Base-by-base conservation (phyloP, 1,140 invertebrate genomes). In the Drosophila subpulchrella region DNA sequence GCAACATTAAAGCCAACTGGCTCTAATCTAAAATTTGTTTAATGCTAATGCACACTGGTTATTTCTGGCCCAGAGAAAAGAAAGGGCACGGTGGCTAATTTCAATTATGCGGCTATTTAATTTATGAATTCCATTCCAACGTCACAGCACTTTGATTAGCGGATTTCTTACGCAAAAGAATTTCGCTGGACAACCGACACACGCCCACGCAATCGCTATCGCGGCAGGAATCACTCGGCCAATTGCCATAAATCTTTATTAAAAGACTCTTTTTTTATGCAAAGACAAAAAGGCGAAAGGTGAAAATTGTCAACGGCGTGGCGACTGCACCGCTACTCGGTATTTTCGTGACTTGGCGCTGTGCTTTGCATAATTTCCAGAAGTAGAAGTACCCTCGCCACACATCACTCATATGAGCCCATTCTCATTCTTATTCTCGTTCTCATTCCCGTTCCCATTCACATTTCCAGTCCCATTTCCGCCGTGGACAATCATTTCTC, bases 221-320 rank as follows among this genome's bases (percentile, higher is more conserved):
- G 11, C 38, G 30, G n/a, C 60, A 32, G 56, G 60, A 59, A 65
- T 75, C 75, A 54, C 66, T 76, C 67, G 41, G 67, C 70, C 83
- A 88, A 88, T 88, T 88, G 84, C 58, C 83, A 83, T 88, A 88
- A 88, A 88, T 88, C 84, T 88, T 80, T 72, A 88, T 88, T 88
- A 89, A 89, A 79, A 72, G 75, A 27, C 5, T 27, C 27, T 27
- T 27, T 27, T 27, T 5, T 27, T 27, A 27, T 67, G 75, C 61
- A 86, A 86, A 75, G 67, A 73, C 70, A 73, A 72, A 59, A 67
- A 66, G 59, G 46, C 74, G 85, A 51, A 86, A 88, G 84, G 82
- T 86, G 82, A 86, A 88, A 86, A 86, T 88, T 83, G 79, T 72
- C 58, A 81, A 72, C 73, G 55, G 55, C 60, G 61, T 46, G 63